phyloP scores from a whole-genome alignment of 2,797 vertebrate genomes.

The Sebastes melanostomus region DNA sequence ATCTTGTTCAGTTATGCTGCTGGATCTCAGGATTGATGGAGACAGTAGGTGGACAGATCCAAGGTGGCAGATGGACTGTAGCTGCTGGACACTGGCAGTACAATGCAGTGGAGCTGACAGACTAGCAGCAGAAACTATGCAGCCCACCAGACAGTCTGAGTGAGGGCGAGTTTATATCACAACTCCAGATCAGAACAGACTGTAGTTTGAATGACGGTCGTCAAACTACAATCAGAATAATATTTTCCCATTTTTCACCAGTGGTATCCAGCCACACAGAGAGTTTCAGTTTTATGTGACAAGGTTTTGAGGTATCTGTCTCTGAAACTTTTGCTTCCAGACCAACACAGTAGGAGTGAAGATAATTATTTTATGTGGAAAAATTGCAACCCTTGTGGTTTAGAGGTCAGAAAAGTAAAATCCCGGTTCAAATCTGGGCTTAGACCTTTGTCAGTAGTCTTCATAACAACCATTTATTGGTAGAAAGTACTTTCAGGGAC shows the following conservation, averaged over 20 bases:
- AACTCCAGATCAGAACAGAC: not conserved
- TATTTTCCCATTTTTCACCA: not conserved
- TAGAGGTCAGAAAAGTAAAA: not conserved
- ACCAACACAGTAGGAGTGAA: not conserved
- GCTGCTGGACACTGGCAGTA: conserved; percentile 43
- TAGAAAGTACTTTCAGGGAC: not conserved
- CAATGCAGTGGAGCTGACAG: conserved; percentile 23
- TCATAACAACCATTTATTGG: not conserved
- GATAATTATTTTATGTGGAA: not conserved
- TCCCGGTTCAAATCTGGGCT: not conserved
- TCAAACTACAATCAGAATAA: not conserved
- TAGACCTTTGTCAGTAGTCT: not conserved
- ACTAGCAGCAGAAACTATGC: not conserved
- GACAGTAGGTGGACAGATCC: conserved; percentile 42
- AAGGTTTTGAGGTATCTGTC: not conserved
- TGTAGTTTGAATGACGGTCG: not conserved
- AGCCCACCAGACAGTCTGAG: not conserved
- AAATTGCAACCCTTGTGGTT: not conserved
- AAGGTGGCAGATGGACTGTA: conserved; percentile 45
- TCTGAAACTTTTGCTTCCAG: not conserved
- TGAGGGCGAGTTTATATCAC: not conserved
- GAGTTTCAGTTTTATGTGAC: not conserved
- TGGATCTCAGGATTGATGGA: conserved; percentile 41
- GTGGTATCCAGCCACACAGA: not conserved
- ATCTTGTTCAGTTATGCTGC: conserved; percentile 50